These are phyloP conservation scores for Cairina moschata DNA, from an alignment of 2,113 vertebrate species.

Conservation along the genomic window DNA sequence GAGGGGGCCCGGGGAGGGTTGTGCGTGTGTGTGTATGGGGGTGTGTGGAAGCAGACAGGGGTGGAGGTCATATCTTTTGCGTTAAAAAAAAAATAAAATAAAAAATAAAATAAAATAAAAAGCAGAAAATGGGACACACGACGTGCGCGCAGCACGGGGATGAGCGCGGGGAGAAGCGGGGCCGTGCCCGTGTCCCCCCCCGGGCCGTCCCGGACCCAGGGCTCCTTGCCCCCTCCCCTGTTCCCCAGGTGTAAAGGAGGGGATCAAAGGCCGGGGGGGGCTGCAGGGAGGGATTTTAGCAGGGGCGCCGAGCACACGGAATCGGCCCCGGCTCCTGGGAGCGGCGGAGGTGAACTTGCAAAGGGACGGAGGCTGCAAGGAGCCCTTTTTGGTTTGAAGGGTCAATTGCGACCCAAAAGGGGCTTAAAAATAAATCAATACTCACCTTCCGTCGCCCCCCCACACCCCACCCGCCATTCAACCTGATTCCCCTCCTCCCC, in stretches of 20 bases:
- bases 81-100: slow-evolving; percentile 51
- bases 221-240: background rate
- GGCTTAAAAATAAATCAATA: slow-evolving; percentile 16
- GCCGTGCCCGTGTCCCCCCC: too few species aligned
- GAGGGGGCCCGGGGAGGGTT: slow-evolving; percentile 57
- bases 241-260: background rate
- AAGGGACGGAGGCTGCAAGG: background rate
- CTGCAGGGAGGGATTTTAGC: background rate
- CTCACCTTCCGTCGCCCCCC: background rate
- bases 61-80: slow-evolving; percentile 71
- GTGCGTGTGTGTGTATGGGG: slow-evolving; percentile 13
- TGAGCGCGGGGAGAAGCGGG: slow-evolving; percentile 50
- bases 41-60: background rate
- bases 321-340: background rate
- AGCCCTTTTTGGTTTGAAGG: background rate
- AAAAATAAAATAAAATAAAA: slow-evolving; percentile 65
- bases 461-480: background rate
- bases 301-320: background rate
- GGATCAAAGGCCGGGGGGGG: background rate
- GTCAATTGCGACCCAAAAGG: slow-evolving; percentile 12
- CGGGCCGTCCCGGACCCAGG: background rate
- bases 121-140: slow-evolving; percentile 70
- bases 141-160: slow-evolving; percentile 76
- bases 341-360: background rate
- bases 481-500: slow-evolving; percentile 43